These are phyloP conservation scores for Calameuta idolon DNA, from an alignment of 2,888 invertebrate species.

Conservation along the genomic window DNA sequence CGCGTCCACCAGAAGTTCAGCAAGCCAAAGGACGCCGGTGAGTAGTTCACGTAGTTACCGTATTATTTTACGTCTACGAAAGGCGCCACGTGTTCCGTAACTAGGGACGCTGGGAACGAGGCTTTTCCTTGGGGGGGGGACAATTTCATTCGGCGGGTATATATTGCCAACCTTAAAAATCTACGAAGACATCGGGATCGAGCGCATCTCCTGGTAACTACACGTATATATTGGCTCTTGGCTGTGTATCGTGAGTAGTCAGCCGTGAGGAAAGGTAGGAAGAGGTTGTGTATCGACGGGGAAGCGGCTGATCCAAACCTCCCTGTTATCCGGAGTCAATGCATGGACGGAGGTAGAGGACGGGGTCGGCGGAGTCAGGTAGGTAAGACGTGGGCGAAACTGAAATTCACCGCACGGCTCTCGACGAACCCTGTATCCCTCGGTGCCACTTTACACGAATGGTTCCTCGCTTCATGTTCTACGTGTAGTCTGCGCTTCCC, in stretches of 20 bases:
- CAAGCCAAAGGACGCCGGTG: background rate
- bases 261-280: too few relatives aligned
- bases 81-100: background rate
- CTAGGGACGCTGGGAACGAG: too few relatives aligned
- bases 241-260: too few relatives aligned
- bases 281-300: background rate
- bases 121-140: background rate
- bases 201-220: too few relatives aligned
- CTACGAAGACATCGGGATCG: background rate
- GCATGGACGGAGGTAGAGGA: too few relatives aligned
- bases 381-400: conserved; percentile 7
- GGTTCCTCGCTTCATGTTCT: conserved; percentile 16
- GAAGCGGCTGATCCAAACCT: background rate
- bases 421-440: conserved; percentile 29
- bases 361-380: too few relatives aligned
- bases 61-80: background rate
- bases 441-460: conserved; percentile 35
- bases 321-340: background rate
- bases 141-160: background rate
- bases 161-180: background rate
- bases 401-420: conserved; percentile 39
- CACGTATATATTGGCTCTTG: too few relatives aligned
- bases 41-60: background rate
- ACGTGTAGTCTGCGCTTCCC: background rate
- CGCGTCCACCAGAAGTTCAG: background rate